Evolutionary conservation across 2,888 invertebrate genomes (phyloP), one percentile per base, ranked within the genome.

Genomic region (Noctua pronuba): DNA sequence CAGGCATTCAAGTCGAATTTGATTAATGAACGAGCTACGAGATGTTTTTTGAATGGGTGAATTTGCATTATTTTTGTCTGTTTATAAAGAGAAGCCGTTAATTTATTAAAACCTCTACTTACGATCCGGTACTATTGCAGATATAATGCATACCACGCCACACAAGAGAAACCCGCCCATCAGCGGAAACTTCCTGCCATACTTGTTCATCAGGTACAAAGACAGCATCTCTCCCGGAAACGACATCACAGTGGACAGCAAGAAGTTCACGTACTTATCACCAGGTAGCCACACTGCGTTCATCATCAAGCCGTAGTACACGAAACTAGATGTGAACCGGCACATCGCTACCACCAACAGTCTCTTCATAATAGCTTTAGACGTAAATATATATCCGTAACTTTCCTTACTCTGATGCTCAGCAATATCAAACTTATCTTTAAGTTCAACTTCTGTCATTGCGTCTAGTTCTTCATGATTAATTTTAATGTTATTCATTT

Each of bases 251-350:
- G 95, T 94, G 3, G 94, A 87, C 67, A 96, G 86, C 28, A 95
- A 78, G 75, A 96, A 96, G 85, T 95, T 96, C 3, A 92, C 90
- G 73, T 96, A 95, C 75, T 95, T 96, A 73, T 95, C 90, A 0
- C 96, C 96, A 0, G 96, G 95, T 31, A 96, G 85, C 85, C 88
- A 93, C 1, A 96, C 96, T 0, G 95, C 94, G 79, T 95, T 95
- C 38, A 95, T 90, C 91, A 95, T 92, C 77, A 96, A 73, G 0
- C 96, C 95, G 72, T 94, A 95, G 82, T 96, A 96, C 16, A 95
- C 94, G 71, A 96, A 96, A 38, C 90, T 93, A 0, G 92, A 91
- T 0, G 95, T 93, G 76, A 95, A 95, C 69, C 95, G 90, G 67
- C 92, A 92, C 2, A 91, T 79, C 1, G 89, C 87, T 0, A 89